Evolutionary conservation across 2,797 vertebrate species (phyloP).

Genomic region (Serranus cabrilla): DNA sequence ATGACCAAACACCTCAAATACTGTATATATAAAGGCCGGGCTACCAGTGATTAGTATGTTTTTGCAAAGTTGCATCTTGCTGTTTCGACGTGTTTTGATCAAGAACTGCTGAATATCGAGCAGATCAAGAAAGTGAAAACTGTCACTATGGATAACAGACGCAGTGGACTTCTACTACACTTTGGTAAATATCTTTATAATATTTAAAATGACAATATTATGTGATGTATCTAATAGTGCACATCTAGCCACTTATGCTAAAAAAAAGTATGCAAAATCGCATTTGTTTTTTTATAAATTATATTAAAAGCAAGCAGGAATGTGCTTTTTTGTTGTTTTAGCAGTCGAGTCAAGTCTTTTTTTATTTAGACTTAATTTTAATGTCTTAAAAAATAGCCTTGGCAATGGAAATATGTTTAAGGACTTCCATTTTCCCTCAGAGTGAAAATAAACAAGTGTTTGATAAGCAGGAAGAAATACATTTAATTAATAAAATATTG

Average conservation of each 20-base stretch:
- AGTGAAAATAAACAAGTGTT: too few relatives aligned
- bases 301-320: too few relatives aligned
- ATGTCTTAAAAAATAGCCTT: too few relatives aligned
- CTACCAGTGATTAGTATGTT: background rate
- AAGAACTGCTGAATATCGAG: background rate
- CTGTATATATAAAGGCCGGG: conserved; percentile 31
- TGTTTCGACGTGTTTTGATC: background rate
- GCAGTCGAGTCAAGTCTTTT: background rate
- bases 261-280: background rate
- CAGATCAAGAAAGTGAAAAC: background rate
- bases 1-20: background rate
- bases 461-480: too few relatives aligned
- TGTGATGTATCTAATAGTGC: background rate
- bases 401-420: too few relatives aligned
- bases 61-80: background rate
- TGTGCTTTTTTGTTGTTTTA: background rate
- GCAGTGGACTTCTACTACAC: background rate
- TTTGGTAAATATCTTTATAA: conserved; percentile 60
- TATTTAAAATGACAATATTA: background rate
- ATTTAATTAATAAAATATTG: too few relatives aligned
- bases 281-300: background rate
- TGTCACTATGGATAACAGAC: conserved; percentile 46
- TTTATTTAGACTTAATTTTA: conserved; percentile 1
- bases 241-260: background rate
- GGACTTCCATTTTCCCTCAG: background rate